Conservation (phyloP, 2,888 invertebrate genomes). For the Torymus aiolomorphi region DNA sequence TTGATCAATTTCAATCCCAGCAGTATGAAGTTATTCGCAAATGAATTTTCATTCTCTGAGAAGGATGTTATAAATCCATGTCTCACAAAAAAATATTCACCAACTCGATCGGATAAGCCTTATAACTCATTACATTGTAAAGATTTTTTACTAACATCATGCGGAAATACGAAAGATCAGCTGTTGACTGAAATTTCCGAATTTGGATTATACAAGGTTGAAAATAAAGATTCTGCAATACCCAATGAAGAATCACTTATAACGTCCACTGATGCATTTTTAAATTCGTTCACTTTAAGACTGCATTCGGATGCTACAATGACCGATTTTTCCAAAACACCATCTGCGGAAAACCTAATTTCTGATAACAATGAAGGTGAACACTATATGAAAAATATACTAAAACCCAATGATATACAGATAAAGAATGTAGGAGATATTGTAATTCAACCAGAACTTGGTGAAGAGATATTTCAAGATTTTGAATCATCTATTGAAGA, state of each 20-base stretch:
- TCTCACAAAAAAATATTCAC: conserved; percentile 56
- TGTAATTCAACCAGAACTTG: background rate
- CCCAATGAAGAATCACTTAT: conserved; percentile 32
- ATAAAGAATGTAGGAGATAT: conserved; percentile 11
- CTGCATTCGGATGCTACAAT: background rate
- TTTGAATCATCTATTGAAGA: conserved; percentile 17
- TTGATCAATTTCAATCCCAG: conserved; percentile 62
- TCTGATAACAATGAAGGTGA: conserved; percentile 20
- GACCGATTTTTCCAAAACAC: conserved; percentile 21
- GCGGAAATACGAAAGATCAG: conserved; percentile 24
- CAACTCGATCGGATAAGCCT: conserved; percentile 11
- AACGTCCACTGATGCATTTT: conserved; percentile 19
- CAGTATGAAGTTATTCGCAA: conserved; percentile 61
- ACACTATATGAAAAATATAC: conserved; percentile 23
- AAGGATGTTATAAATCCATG: conserved; percentile 64
- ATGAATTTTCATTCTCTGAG: conserved; percentile 59
- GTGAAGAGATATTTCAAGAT: background rate
- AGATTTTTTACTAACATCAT: conserved; percentile 16
- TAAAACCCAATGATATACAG: conserved; percentile 10
- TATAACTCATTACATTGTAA: conserved; percentile 13
- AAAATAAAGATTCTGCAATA: conserved; percentile 19
- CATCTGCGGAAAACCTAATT: conserved; percentile 15
- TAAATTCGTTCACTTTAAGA: conserved; percentile 24
- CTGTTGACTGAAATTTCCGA: conserved; percentile 29
- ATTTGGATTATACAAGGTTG: conserved; percentile 25